Percentiles rank a stretch among this genome's conserved stretches.
Evolutionary conservation across 2,113 vertebrate species (phyloP).

Genomic region (Chiloscyllium plagiosum): DNA sequence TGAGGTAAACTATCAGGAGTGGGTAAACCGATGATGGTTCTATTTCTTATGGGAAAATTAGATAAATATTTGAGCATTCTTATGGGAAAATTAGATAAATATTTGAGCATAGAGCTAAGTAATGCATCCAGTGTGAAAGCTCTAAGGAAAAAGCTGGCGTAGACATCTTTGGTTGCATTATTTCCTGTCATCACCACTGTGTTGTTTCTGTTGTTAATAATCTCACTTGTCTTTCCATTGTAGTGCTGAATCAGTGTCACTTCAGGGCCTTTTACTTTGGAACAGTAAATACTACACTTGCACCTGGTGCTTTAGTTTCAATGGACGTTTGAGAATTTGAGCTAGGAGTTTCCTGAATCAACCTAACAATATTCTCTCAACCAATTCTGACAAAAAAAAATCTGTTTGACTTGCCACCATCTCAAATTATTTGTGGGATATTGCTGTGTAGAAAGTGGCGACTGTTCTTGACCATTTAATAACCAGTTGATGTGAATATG

Average conservation of each 20-base stretch:
- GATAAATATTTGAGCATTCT: neutral
- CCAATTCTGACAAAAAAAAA: neutral
- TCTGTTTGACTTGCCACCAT: neutral
- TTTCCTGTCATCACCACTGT: neutral
- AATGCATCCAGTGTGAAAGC: neutral
- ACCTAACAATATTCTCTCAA: neutral
- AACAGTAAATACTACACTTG: neutral
- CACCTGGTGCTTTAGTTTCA: neutral
- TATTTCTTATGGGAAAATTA: neutral
- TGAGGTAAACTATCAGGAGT: neutral
- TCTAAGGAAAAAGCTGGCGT: neutral
- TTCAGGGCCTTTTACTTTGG: neutral
- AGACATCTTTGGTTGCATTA: neutral
- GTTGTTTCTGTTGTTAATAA: neutral
- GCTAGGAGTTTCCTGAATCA: neutral
- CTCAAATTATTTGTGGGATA: neutral
- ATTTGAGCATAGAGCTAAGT: neutral
- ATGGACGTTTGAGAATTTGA: neutral
- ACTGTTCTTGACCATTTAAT: neutral
- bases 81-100: neutral
- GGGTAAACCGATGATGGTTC: neutral
- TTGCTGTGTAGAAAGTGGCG: neutral
- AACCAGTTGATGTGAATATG: neutral
- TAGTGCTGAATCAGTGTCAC: neutral
- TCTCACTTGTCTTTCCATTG: neutral